Evolutionary conservation across 2,797 vertebrate genomes (phyloP).

Genomic region (Rhinella marina): DNA sequence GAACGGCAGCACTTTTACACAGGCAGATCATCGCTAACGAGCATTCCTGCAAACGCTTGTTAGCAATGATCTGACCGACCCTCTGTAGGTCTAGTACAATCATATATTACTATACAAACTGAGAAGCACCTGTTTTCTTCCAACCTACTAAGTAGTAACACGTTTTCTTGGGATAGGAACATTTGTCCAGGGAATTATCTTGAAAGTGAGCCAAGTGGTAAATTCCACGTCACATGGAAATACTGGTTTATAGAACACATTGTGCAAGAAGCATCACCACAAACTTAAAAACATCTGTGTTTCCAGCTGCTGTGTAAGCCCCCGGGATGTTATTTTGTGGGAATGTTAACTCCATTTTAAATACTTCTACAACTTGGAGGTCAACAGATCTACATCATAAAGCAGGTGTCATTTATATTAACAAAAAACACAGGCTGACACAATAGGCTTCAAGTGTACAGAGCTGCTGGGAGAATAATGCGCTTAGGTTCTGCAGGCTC

Average conservation of each 20-base stretch:
- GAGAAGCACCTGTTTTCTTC: constrained; percentile 15
- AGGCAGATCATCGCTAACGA: too few species aligned
- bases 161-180: constrained; percentile 18
- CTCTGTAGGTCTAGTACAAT: too few species aligned
- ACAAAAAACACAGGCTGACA: not conserved
- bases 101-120: not conserved
- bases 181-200: not conserved
- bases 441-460: not conserved
- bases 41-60: too few species aligned
- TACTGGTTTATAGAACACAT: constrained; percentile 36
- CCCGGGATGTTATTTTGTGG: constrained; percentile 38
- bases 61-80: too few species aligned
- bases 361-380: constrained; percentile 14
- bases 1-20: too few species aligned
- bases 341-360: constrained; percentile 18
- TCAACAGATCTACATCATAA: constrained; percentile 4
- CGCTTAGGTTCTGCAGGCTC: not conserved
- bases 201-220: constrained; percentile 28
- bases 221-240: constrained; percentile 38
- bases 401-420: constrained; percentile 22
- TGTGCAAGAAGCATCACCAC: constrained; percentile 31
- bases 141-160: not conserved
- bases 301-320: constrained; percentile 32
- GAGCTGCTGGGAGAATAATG: not conserved
- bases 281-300: constrained; percentile 48